Evolutionary conservation across 1,140 invertebrate genomes (phyloP).

Genomic region (Potamilus streckersoni): DNA sequence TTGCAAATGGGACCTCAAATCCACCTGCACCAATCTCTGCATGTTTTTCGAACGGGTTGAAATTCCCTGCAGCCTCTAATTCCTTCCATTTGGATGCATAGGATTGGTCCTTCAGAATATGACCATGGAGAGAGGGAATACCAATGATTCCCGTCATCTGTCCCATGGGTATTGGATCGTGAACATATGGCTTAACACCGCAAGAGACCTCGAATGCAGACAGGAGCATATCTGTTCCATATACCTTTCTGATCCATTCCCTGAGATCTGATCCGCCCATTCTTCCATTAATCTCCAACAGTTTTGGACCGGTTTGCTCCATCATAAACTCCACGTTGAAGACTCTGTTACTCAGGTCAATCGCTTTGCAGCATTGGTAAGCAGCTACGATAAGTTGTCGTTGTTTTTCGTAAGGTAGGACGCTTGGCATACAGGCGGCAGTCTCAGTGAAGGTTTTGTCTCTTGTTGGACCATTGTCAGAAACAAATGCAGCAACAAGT

Average conservation of each 20-base stretch:
- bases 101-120: slow-evolving; percentile 20
- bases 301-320: slow-evolving; percentile 44
- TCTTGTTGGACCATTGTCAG: slow-evolving; percentile 49
- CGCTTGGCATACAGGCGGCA: slow-evolving; percentile 34
- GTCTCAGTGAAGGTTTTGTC: slow-evolving; percentile 35
- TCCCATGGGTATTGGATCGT: not conserved
- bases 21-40: not conserved
- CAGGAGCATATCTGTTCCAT: slow-evolving; percentile 40
- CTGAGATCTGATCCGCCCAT: slow-evolving; percentile 52
- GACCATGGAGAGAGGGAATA: slow-evolving; percentile 32
- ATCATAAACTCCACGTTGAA: slow-evolving; percentile 53
- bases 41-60: slow-evolving; percentile 31
- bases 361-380: slow-evolving; percentile 45
- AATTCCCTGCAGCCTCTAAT: slow-evolving; percentile 19
- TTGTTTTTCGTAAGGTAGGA: slow-evolving; percentile 36
- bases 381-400: slow-evolving; percentile 41
- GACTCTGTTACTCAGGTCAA: slow-evolving; percentile 40
- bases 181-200: slow-evolving; percentile 37
- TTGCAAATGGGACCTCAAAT: slow-evolving; percentile 36
- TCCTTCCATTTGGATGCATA: slow-evolving; percentile 1
- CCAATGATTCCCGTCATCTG: slow-evolving; percentile 46
- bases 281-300: slow-evolving; percentile 49
- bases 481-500: slow-evolving; percentile 44
- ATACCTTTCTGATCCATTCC: slow-evolving; percentile 45
- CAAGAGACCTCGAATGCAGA: slow-evolving; percentile 34